phyloP scores from a whole-genome alignment of 2,797 vertebrate species.

The Cyclopterus lumpus region DNA sequence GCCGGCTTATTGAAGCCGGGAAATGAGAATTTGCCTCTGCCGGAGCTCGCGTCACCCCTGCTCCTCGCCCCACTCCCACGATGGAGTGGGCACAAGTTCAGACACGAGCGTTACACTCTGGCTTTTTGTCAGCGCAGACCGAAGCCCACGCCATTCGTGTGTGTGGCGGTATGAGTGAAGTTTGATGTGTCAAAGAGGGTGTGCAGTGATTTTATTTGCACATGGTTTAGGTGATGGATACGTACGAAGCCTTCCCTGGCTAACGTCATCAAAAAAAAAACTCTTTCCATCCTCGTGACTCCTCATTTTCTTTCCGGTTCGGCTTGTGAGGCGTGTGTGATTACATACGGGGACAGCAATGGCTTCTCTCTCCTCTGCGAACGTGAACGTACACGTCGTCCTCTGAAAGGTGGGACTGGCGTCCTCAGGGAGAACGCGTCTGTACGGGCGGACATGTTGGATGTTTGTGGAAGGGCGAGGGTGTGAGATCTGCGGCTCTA shows the following conservation, averaged over 20 bases:
- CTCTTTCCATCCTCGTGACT: constrained; percentile 56
- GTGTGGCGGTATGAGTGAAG: constrained; percentile 16
- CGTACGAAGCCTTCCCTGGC: constrained; percentile 1
- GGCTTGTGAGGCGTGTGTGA: constrained; percentile 42
- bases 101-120: constrained; percentile 38
- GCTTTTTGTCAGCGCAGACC: constrained; percentile 51
- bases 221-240: constrained; percentile 41
- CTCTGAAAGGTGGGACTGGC: constrained; percentile 33
- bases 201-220: constrained; percentile 18
- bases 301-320: too few relatives aligned
- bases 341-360: constrained; percentile 44
- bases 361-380: constrained; percentile 44
- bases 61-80: constrained; percentile 62
- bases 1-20: constrained; percentile 60
- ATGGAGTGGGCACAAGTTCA: constrained; percentile 65
- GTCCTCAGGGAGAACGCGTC: constrained; percentile 12
- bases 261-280: constrained; percentile 13
- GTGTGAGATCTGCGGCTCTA: constrained; percentile 24
- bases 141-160: constrained; percentile 61
- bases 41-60: constrained; percentile 57
- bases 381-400: constrained; percentile 37
- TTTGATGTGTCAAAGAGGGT: constrained; percentile 7
- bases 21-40: constrained; percentile 65
- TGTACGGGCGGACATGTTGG: constrained; percentile 10
- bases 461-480: constrained; percentile 12